These are phyloP conservation scores for Notodonta ziczac DNA, from an alignment of 2,888 invertebrate genomes.

Conservation along the genomic window DNA sequence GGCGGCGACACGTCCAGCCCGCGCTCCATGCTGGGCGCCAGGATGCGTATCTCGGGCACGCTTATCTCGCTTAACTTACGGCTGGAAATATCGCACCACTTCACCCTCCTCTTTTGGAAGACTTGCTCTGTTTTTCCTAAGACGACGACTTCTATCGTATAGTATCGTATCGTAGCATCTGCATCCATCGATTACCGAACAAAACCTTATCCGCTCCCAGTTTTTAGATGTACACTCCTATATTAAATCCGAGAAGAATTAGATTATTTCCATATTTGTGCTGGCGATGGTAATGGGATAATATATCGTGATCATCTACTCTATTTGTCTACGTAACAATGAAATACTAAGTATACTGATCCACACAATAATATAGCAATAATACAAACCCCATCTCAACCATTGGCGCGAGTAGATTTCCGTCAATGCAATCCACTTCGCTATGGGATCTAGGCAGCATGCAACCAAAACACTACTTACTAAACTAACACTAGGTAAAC, in stretches of 20 bases:
- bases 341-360: background rate
- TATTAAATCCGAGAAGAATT: too few relatives aligned
- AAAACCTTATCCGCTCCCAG: background rate
- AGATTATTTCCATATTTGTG: background rate
- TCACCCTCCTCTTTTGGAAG: constrained; percentile 13
- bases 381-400: constrained; percentile 80
- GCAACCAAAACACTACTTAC: constrained; percentile 78
- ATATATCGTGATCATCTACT: background rate
- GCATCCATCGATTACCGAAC: background rate
- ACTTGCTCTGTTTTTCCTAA: background rate
- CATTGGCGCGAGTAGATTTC: constrained; percentile 65
- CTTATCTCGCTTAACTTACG: constrained; percentile 90
- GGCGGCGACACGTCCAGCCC: constrained; percentile 86
- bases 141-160: background rate
- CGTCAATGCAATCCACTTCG: constrained; percentile 68
- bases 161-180: background rate
- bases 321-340: background rate
- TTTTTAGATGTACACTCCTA: too few relatives aligned
- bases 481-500: constrained; percentile 34
- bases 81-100: constrained; percentile 73
- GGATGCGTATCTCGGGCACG: constrained; percentile 92
- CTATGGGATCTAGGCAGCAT: constrained; percentile 76
- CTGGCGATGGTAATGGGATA: background rate
- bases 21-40: constrained; percentile 92
- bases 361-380: constrained; percentile 13